A percentile compares a stretch with the other conserved stretches of the same genome.
phyloP scores from a whole-genome alignment of 2,113 vertebrate species.

The Bubalus kerabau region DNA sequence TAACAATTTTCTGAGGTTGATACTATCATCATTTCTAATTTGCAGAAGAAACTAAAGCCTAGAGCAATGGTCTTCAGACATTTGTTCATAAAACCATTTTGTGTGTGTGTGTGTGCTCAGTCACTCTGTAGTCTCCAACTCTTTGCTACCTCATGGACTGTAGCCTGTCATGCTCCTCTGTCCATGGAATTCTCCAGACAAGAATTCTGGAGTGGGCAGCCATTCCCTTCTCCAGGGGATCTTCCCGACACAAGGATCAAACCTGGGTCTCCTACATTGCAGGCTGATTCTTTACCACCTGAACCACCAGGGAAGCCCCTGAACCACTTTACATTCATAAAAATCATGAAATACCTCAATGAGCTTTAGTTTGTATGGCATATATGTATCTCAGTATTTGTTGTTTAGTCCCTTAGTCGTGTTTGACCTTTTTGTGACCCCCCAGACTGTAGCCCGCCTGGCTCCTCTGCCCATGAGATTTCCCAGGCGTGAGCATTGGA shows the following conservation, averaged over 20 bases:
- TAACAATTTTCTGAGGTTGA: neutral
- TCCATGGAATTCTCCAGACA: neutral
- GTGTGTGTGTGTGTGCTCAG: neutral
- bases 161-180: neutral
- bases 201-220: neutral
- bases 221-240: neutral
- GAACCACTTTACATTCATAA: neutral
- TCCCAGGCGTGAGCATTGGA: neutral
- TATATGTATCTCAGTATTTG: neutral
- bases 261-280: neutral
- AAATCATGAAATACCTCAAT: neutral
- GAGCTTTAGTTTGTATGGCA: neutral
- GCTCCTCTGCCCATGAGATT: neutral
- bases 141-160: neutral
- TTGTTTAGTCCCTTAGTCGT: neutral
- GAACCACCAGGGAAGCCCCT: neutral
- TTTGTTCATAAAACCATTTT: neutral
- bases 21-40: neutral
- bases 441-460: neutral
- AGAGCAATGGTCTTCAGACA: neutral
- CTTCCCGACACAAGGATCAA: neutral
- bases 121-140: neutral
- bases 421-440: neutral
- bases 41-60: conserved; percentile 27
- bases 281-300: neutral